These are phyloP conservation scores for Orycteropus afer DNA, from an alignment of 2,113 vertebrate genomes.

Conservation along the genomic window DNA sequence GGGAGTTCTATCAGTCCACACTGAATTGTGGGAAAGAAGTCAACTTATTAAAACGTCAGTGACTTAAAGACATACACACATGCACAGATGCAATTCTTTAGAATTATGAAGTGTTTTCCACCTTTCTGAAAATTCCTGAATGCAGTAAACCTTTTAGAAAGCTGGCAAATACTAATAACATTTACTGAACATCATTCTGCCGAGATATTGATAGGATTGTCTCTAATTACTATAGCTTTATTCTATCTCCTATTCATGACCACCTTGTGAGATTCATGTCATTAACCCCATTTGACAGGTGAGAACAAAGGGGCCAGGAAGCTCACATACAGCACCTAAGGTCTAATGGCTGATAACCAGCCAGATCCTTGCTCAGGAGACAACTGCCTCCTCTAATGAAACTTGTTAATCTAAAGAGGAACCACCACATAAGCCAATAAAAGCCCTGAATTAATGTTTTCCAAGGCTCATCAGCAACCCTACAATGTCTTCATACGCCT, in stretches of 20 bases:
- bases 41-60: not conserved
- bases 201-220: not conserved
- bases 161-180: not conserved
- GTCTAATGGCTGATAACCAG: not conserved
- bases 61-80: not conserved
- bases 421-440: conserved; percentile 64
- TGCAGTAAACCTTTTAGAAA: not conserved
- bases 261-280: not conserved
- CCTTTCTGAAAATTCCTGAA: not conserved
- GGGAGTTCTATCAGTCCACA: not conserved
- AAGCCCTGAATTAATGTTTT: conserved; percentile 68
- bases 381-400: not conserved
- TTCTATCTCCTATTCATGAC: not conserved
- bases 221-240: not conserved
- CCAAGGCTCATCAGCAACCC: conserved; percentile 76
- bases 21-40: not conserved
- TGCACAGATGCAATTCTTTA: not conserved
- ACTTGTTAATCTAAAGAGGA: conserved; percentile 63
- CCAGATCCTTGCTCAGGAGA: not conserved
- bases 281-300: not conserved
- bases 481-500: conserved; percentile 68
- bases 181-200: not conserved
- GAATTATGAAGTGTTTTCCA: not conserved
- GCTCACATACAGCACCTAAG: not conserved
- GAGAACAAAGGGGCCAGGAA: not conserved